phyloP scores from a whole-genome alignment of 2,797 vertebrate genomes.

The Onychomys arenicola region DNA sequence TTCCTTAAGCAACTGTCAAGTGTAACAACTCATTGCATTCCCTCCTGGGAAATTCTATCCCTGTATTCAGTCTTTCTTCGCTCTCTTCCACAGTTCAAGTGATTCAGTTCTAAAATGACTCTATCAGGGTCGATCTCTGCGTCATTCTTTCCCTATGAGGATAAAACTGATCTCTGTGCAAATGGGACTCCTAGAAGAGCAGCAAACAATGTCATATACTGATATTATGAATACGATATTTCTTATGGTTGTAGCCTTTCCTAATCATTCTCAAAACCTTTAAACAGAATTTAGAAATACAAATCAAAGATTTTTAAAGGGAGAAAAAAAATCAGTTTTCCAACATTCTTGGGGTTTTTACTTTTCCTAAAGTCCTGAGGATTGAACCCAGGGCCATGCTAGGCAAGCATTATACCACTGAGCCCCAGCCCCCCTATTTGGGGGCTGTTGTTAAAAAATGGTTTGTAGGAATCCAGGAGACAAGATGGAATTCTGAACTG shows the following conservation, averaged over 20 bases:
- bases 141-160: neutral
- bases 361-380: neutral
- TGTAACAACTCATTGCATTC: neutral
- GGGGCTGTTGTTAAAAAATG: neutral
- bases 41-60: neutral
- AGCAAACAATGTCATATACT: neutral
- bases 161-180: neutral
- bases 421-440: neutral
- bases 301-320: slow-evolving; percentile 25
- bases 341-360: neutral
- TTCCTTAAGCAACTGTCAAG: neutral
- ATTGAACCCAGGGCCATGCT: neutral
- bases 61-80: neutral
- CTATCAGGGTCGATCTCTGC: neutral
- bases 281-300: neutral
- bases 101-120: slow-evolving; percentile 3
- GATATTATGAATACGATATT: neutral
- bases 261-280: neutral
- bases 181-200: neutral
- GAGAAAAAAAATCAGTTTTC: neutral
- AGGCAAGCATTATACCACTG: neutral
- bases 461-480: neutral
- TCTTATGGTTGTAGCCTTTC: neutral
- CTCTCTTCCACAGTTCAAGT: neutral
- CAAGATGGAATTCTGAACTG: neutral